Evolutionary conservation across 1,140 invertebrate species (phyloP), one percentile per base, ranked within the genome.

Genomic region (Drosophila subpulchrella): DNA sequence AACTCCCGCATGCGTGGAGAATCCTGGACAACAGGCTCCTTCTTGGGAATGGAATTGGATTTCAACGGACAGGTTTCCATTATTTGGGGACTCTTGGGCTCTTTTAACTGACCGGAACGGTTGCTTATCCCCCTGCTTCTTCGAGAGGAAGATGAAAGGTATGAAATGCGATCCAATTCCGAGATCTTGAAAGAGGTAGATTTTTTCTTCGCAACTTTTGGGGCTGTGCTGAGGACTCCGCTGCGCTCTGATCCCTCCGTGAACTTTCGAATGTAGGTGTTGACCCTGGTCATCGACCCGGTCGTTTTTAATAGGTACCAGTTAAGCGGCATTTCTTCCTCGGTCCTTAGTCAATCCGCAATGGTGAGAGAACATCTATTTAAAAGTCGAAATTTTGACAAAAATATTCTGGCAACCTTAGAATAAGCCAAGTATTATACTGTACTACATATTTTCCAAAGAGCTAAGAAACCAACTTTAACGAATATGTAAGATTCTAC

Each of bases 1-100:
- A 76, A 76, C 48, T 76, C 32, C 2, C 20, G 32, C 74, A 76
- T 76, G 11, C 20, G 20, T 4, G 53, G 72, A 36, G 54, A 58
- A 30, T 75, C 72, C 30, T n/a, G 13, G 0, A 42, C 71, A 2
- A 32, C 1, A 12, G 39, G 5, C 6, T 36, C 5, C 7, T 8
- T 46, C 38, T 3, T 11, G 24, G 5, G 7, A 1, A 0, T 17
- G 0, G 20, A 6, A 4, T 5, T n/a, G 4, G 24, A 0, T 3
- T 38, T 4, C 11, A 32, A 2, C 12, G 63, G 10, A 24, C 13
- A 38, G 13, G 15, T 6, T 0, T 60, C 11, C 8, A 4, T 0
- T 4, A 7, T 10, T 12, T 34, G 30, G 1, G 10, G 7, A 12
- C 11, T 13, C 7, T 10, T 65, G 10, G 2, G 0, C 15, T 6